These are phyloP conservation scores for Eupithecia abbreviata DNA, from an alignment of 2,888 invertebrate species.

Conservation along the genomic window DNA sequence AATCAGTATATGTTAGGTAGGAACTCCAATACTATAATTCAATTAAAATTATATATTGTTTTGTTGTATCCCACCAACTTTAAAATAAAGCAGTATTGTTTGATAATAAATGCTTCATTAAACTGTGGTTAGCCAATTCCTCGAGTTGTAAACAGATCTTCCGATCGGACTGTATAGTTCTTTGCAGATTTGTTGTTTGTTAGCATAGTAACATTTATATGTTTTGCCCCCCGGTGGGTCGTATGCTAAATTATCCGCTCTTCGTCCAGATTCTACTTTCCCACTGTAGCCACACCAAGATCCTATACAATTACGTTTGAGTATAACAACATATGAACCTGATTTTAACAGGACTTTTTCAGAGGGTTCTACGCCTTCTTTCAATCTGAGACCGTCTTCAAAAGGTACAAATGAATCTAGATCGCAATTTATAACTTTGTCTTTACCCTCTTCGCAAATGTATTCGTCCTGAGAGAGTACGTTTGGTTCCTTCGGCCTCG, in stretches of 20 bases:
- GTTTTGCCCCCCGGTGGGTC: slow-evolving; percentile 68
- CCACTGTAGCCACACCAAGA: slow-evolving; percentile 72
- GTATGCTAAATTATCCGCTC: slow-evolving; percentile 45
- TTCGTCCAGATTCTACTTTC: slow-evolving; percentile 47
- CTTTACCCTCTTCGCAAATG: slow-evolving; percentile 66
- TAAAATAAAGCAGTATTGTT: not conserved
- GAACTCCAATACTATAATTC: not conserved
- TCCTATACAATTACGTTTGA: slow-evolving; percentile 60
- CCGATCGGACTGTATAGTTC: slow-evolving; percentile 45
- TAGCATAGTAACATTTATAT: slow-evolving; percentile 69
- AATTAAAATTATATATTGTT: slow-evolving; percentile 1
- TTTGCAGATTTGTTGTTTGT: slow-evolving; percentile 73
- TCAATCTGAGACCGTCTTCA: slow-evolving; percentile 57
- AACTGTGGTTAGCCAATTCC: slow-evolving; percentile 45
- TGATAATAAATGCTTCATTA: slow-evolving; percentile 18
- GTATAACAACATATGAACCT: slow-evolving; percentile 53
- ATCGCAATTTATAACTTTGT: slow-evolving; percentile 64
- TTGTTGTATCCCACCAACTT: not conserved
- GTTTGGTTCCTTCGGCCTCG: slow-evolving; percentile 62
- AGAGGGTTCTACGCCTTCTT: slow-evolving; percentile 52
- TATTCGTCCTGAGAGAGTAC: slow-evolving; percentile 74
- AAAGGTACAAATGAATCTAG: slow-evolving; percentile 65
- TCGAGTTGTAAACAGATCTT: slow-evolving; percentile 49
- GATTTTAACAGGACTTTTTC: slow-evolving; percentile 65
- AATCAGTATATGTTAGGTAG: slow-evolving; percentile 33